A percentile compares a stretch with the other conserved stretches of the same genome.
These are phyloP conservation scores for Melanotaenia duboulayi DNA, from an alignment of 2,113 vertebrate species.

Conservation along the genomic window DNA sequence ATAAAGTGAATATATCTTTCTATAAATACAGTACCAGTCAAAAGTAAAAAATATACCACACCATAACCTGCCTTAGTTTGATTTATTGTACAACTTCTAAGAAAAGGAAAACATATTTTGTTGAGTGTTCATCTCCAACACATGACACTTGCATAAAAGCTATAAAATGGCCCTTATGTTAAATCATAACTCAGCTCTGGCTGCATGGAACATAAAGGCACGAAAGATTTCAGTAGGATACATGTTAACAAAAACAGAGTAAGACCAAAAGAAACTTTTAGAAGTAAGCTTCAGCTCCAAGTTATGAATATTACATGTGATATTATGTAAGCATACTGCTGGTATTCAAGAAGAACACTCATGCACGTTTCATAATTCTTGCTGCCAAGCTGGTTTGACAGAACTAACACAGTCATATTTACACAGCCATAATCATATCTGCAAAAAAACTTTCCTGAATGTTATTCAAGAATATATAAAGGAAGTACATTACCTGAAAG, in stretches of 20 bases:
- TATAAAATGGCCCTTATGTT: not conserved
- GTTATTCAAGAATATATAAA: not conserved
- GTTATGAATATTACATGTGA: not conserved
- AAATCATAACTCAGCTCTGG: not conserved
- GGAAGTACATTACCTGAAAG: slow-evolving; percentile 70
- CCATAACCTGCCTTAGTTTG: not conserved
- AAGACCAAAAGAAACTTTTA: not conserved
- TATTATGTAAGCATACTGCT: not conserved
- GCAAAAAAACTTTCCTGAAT: rapidly evolving
- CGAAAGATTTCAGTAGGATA: not conserved
- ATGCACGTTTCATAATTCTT: rapidly evolving
- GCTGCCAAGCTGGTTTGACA: slow-evolving; percentile 9
- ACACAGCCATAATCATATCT: not conserved
- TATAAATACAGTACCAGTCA: too few relatives aligned
- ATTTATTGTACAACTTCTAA: not conserved
- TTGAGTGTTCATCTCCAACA: slow-evolving; percentile 11
- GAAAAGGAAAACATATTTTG: not conserved
- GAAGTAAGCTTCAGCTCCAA: not conserved
- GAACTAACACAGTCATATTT: not conserved
- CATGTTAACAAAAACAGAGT: not conserved
- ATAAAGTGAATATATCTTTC: not conserved
- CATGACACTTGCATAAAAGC: not conserved
- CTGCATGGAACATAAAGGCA: not conserved
- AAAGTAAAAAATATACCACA: too few relatives aligned
- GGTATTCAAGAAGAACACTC: not conserved